A percentile compares a stretch with the other conserved stretches of the same genome.
Conservation (phyloP, 2,888 invertebrate species). For the Dynastes tityus region DNA sequence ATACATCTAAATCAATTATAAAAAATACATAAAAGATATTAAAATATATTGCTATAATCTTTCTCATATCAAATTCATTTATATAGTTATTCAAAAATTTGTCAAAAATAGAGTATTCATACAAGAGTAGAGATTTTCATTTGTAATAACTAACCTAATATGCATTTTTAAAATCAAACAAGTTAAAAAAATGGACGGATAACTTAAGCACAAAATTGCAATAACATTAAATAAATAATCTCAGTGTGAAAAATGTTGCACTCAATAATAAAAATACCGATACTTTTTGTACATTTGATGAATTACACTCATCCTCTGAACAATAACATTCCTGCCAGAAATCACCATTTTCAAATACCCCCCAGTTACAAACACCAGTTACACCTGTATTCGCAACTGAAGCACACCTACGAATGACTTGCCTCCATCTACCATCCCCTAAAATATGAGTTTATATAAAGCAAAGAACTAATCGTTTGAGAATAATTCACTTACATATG, state of each 20-base stretch:
- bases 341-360: conserved; percentile 93
- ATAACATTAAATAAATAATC: conserved; percentile 21
- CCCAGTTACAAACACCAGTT: conserved; percentile 97
- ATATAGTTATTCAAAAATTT: too few relatives aligned
- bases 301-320: conserved; percentile 91
- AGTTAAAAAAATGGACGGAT: conserved; percentile 39
- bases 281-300: conserved; percentile 44
- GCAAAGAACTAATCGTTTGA: not conserved
- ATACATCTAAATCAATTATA: too few relatives aligned
- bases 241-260: conserved; percentile 20
- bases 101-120: too few relatives aligned
- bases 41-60: too few relatives aligned
- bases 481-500: conserved; percentile 82
- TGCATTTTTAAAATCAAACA: too few relatives aligned
- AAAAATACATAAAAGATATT: too few relatives aligned
- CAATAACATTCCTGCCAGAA: conserved; percentile 99
- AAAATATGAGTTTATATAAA: conserved; percentile 59
- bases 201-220: not conserved
- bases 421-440: conserved; percentile 97
- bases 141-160: too few relatives aligned
- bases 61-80: too few relatives aligned
- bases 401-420: conserved; percentile 91
- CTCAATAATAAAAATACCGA: conserved; percentile 14
- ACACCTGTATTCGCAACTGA: conserved; percentile 93
- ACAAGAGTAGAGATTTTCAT: too few relatives aligned